Conservation (phyloP, 2,113 vertebrate genomes). For the Aspidoscelis tigris region DNA sequence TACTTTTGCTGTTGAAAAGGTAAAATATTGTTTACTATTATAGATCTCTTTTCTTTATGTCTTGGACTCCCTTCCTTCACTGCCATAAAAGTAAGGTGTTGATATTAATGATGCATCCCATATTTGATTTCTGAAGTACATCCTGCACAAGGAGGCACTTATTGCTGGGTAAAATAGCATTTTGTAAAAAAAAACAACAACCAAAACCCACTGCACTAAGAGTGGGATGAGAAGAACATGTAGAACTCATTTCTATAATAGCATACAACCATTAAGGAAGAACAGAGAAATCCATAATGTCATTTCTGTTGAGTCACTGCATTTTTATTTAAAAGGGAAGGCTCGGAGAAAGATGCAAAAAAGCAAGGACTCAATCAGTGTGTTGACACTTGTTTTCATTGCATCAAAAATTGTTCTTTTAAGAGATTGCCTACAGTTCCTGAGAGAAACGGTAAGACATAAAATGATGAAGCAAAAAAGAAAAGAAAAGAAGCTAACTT, state of each 20-base stretch:
- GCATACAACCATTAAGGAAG: not conserved
- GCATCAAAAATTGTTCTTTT: too few species aligned
- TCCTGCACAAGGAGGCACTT: not conserved
- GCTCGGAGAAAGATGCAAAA: not conserved
- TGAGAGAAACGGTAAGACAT: not conserved
- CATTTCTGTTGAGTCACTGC: slow-evolving; percentile 9
- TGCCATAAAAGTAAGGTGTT: too few species aligned
- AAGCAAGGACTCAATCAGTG: too few species aligned
- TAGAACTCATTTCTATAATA: not conserved
- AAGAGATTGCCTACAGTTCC: not conserved
- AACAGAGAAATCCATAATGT: slow-evolving; percentile 1
- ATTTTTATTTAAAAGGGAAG: not conserved
- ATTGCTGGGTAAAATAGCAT: not conserved
- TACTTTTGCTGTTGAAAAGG: too few species aligned
- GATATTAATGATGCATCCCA: not conserved
- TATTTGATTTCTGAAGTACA: not conserved
- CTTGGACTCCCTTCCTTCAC: not conserved
- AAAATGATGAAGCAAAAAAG: not conserved
- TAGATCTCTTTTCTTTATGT: not conserved
- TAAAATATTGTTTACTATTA: too few species aligned
- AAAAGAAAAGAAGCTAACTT: not conserved
- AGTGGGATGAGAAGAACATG: not conserved
- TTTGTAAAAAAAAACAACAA: not conserved
- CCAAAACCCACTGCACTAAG: not conserved
- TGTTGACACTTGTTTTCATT: too few species aligned